phyloP scores from a whole-genome alignment of 2,888 invertebrate genomes.

The Tachina grossa region DNA sequence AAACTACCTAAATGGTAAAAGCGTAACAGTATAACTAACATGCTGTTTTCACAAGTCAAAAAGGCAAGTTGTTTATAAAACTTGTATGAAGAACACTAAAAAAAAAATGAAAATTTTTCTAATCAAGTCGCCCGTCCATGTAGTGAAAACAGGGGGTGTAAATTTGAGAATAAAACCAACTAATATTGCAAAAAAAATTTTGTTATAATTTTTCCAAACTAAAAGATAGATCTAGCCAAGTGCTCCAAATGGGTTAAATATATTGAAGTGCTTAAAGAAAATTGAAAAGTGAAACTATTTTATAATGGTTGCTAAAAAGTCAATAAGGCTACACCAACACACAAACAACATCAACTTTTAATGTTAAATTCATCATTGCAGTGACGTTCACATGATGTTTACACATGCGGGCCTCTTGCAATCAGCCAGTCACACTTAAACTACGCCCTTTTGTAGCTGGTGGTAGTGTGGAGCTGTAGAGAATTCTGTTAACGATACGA shows the following conservation, averaged over 20 bases:
- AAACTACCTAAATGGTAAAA: no score
- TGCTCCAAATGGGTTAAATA: slow-evolving; percentile 31
- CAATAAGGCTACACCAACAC: slow-evolving; percentile 31
- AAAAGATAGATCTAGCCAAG: no score
- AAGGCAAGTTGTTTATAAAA: no score
- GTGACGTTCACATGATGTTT: slow-evolving; percentile 12
- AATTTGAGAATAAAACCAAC: no score
- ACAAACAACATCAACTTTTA: slow-evolving; percentile 19
- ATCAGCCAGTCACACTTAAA: slow-evolving; percentile 38
- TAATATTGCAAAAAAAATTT: no score
- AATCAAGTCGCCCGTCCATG: no score
- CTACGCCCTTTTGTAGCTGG: slow-evolving; percentile 48
- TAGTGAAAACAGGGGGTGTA: no score
- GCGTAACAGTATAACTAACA: no score
- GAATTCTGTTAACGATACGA: slow-evolving; percentile 28
- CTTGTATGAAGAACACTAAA: no score
- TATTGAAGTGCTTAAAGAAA: slow-evolving; percentile 23
- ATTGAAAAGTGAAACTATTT: slow-evolving; percentile 67
- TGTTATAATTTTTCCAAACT: no score
- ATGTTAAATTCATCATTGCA: slow-evolving; percentile 11
- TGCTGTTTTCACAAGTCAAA: no score
- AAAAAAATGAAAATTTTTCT: no score
- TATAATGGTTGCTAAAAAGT: slow-evolving; percentile 53
- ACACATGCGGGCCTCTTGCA: slow-evolving; percentile 52
- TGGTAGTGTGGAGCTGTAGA: slow-evolving; percentile 59